A percentile compares a stretch with the other conserved stretches of the same genome.
Conservation (phyloP, 2,888 invertebrate species). For the Himalopsyche japonica region DNA sequence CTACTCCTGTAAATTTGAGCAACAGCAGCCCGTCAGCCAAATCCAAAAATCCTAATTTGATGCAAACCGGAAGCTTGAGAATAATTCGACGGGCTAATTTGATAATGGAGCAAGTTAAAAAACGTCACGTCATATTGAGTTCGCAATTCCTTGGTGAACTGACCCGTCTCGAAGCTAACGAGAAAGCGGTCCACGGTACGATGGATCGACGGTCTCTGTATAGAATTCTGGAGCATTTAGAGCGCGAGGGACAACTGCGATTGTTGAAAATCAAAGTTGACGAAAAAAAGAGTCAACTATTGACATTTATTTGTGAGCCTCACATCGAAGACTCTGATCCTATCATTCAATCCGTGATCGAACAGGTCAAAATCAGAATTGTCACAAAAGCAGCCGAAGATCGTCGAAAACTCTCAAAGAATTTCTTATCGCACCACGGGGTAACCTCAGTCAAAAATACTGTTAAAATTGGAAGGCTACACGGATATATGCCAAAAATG, state of each 20-base stretch:
- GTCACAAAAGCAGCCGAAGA: conserved; percentile 41
- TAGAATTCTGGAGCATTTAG: conserved; percentile 62
- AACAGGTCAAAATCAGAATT: conserved; percentile 58
- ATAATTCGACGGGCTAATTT: conserved; percentile 62
- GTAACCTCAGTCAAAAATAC: conserved; percentile 39
- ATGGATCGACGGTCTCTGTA: conserved; percentile 69
- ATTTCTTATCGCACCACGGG: background rate
- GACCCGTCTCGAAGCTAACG: conserved; percentile 52
- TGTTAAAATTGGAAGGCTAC: conserved; percentile 47
- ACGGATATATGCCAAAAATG: conserved; percentile 67
- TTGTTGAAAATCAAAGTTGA: conserved; percentile 56
- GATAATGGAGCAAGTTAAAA: conserved; percentile 64
- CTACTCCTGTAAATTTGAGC: background rate
- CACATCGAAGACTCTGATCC: conserved; percentile 53
- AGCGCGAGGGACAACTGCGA: conserved; percentile 61
- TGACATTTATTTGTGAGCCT: conserved; percentile 61
- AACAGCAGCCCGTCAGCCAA: background rate
- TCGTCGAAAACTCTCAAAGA: background rate
- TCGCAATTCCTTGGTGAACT: background rate
- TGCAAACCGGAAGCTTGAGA: background rate
- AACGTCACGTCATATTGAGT: conserved; percentile 58
- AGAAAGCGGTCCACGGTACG: conserved; percentile 46
- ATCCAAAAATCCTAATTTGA: background rate
- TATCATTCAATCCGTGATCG: conserved; percentile 61
- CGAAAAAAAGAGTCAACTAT: conserved; percentile 48